These are phyloP conservation scores for Temnothorax curvispinosus DNA, from an alignment of 1,140 invertebrate genomes.

Conservation along the genomic window DNA sequence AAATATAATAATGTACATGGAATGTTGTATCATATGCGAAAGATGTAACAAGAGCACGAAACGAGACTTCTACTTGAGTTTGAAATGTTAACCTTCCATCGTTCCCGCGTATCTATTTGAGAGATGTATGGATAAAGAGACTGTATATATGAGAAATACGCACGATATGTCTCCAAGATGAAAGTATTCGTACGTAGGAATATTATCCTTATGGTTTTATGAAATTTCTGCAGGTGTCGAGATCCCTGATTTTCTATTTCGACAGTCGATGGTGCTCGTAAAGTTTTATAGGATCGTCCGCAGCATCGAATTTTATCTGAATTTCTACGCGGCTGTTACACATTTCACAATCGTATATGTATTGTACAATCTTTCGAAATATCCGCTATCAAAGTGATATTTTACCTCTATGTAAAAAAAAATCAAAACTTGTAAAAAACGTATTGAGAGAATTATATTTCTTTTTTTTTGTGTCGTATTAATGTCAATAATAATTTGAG, in stretches of 20 bases:
- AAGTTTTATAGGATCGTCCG: slow-evolving; percentile 43
- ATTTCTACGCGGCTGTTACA: slow-evolving; percentile 22
- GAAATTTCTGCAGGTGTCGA: background rate
- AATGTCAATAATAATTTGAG: background rate
- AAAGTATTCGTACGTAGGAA: background rate
- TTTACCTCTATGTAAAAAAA: background rate
- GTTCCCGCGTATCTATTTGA: background rate
- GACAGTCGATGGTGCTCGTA: slow-evolving; percentile 16
- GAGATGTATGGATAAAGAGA: background rate
- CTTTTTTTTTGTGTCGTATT: background rate
- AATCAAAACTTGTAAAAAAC: background rate
- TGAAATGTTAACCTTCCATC: background rate
- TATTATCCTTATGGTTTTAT: slow-evolving; percentile 36
- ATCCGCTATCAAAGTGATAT: background rate
- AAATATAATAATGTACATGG: background rate
- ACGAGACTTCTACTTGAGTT: slow-evolving; percentile 4
- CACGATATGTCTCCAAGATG: background rate
- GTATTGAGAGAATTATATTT: background rate
- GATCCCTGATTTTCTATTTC: background rate
- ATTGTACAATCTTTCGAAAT: background rate
- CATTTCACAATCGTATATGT: background rate
- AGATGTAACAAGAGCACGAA: background rate
- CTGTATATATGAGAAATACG: background rate
- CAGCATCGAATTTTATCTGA: background rate
- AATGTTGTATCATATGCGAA: background rate